Evolutionary conservation across 2,888 invertebrate genomes (phyloP).

Genomic region (Meteorus colon): DNA sequence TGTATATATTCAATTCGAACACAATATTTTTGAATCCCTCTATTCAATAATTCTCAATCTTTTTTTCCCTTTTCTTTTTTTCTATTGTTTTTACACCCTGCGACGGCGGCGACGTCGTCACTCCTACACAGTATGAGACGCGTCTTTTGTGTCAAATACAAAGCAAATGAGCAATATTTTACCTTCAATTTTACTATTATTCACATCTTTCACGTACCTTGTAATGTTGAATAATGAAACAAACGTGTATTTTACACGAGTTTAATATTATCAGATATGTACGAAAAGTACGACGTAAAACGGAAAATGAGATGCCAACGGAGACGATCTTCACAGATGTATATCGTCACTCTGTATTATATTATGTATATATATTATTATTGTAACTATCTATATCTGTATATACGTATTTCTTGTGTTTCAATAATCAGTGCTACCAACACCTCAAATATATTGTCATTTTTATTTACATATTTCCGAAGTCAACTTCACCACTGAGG

Average conservation of each 20-base stretch:
- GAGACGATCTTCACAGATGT: neutral
- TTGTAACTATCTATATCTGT: neutral
- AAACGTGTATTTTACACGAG: neutral
- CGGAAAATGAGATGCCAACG: slow-evolving; percentile 1
- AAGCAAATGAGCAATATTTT: neutral
- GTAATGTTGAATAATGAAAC: neutral
- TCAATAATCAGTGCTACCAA: slow-evolving; percentile 19
- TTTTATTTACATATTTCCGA: neutral
- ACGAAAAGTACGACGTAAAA: neutral
- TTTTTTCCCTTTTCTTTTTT: slow-evolving; percentile 26
- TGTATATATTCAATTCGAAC: neutral
- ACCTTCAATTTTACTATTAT: neutral
- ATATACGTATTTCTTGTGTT: slow-evolving; percentile 8
- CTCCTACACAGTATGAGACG: slow-evolving; percentile 6
- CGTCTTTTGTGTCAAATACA: slow-evolving; percentile 9
- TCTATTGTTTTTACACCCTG: slow-evolving; percentile 24
- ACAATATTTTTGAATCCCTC: neutral
- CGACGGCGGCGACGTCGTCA: slow-evolving; percentile 11
- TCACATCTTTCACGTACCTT: neutral
- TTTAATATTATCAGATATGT: neutral
- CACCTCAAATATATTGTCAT: neutral
- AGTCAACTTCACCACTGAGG: neutral
- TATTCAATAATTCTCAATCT: neutral
- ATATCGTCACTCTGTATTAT: slow-evolving; percentile 1
- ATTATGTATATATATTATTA: slow-evolving; percentile 13